Conservation (phyloP, 2,888 invertebrate genomes). For the Plagiodera versicolora region DNA sequence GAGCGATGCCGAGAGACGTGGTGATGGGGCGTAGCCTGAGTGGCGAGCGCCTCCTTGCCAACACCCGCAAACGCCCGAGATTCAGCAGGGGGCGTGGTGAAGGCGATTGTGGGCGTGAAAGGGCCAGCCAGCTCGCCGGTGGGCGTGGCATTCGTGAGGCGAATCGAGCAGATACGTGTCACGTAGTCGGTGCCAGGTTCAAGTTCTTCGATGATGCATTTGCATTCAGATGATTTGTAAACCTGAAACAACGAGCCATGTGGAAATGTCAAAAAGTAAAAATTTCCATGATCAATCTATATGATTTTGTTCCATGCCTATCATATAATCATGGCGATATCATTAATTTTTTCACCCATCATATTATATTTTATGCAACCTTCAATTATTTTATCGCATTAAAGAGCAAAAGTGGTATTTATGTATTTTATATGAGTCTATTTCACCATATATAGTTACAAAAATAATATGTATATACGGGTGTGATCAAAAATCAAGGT, state of each 20-base stretch:
- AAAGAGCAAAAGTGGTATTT: too few relatives aligned
- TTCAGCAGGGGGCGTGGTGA: slow-evolving; percentile 57
- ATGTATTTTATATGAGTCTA: too few relatives aligned
- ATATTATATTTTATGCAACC: too few relatives aligned
- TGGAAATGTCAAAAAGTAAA: too few relatives aligned
- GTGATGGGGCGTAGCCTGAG: slow-evolving; percentile 32
- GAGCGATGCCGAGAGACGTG: slow-evolving; percentile 34
- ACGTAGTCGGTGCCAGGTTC: slow-evolving; percentile 75
- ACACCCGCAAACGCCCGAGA: slow-evolving; percentile 48
- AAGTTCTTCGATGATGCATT: slow-evolving; percentile 67
- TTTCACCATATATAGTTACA: too few relatives aligned
- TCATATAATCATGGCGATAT: background rate
- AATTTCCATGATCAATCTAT: background rate
- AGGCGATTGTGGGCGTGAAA: slow-evolving; percentile 67
- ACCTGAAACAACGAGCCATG: slow-evolving; percentile 56
- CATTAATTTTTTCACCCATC: too few relatives aligned
- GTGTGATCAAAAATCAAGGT: too few relatives aligned
- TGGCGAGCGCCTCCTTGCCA: slow-evolving; percentile 46
- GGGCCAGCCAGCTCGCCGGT: slow-evolving; percentile 68
- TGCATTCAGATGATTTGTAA: slow-evolving; percentile 66
- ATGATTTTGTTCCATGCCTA: slow-evolving; percentile 1
- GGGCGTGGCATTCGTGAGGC: slow-evolving; percentile 63
- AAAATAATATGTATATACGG: too few relatives aligned
- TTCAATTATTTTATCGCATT: too few relatives aligned
- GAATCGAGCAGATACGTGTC: slow-evolving; percentile 77